Evolutionary conservation across 2,113 vertebrate species (phyloP), one percentile per base, ranked within the genome.

Genomic region (Excalfactoria chinensis): DNA sequence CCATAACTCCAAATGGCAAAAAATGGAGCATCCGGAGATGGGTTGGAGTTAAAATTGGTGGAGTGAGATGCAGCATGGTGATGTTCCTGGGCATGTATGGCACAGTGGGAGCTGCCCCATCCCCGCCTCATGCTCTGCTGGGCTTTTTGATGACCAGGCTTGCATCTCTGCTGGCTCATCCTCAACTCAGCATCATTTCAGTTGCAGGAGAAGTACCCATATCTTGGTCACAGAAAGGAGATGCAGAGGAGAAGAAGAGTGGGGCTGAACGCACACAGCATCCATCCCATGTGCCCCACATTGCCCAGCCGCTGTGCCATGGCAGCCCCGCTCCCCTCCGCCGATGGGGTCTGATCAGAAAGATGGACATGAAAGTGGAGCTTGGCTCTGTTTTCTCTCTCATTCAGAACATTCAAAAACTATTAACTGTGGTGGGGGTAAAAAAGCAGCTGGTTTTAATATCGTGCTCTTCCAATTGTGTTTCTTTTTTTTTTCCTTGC

Each of bases 341-440:
- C 69, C 85, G 83, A 90, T 93, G 92, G 90, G 82, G 92, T 25
- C 86, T 86, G 91, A 96, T 95, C 95, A 95, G 95, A 97, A 95
- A 96, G 97, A 97, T 95, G 96, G 97, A 96, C 97, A 96, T 96
- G 95, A 97, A 97, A 96, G 95, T 95, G 86, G 96, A 95, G 94
- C 89, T 97, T 96, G 96, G 96, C 95, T 97, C 91, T 93, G 94
- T 94, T 95, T 97, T 95, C 95, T 94, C 93, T 96, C 93, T 91
- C 91, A 83, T 96, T 93, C 95, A 94, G 93, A 97, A 97, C 97
- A 97, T 97, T 96, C 97, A 97, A 94, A 97, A 97, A 91, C 95
- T 93, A 97, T 97, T 97, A 97, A 97, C 96, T 97, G 94, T 84
- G 96, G 96, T 97, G 96, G 96, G 96, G 96, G 97, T 96, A 95